Conservation (phyloP, 2,888 invertebrate genomes). For the Epinotia demarniana region DNA sequence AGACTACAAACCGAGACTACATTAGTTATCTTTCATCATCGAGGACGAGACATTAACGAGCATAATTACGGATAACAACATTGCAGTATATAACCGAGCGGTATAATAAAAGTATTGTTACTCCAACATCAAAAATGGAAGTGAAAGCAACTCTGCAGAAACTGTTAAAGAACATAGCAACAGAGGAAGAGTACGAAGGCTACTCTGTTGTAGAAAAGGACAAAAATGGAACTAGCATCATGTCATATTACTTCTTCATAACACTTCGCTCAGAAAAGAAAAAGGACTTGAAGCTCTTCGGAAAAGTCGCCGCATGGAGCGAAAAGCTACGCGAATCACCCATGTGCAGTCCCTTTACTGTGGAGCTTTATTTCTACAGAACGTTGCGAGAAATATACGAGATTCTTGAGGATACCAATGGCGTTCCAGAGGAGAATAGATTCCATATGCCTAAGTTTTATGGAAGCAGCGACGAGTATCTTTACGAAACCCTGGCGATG, state of each 20-base stretch:
- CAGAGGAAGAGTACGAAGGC: background rate
- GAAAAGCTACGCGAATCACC: background rate
- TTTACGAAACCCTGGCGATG: conserved; percentile 1
- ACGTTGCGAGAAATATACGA: background rate
- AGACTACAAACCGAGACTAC: too few relatives aligned
- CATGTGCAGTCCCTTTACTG: background rate
- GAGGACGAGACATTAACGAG: too few relatives aligned
- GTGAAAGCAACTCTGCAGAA: background rate
- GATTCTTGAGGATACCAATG: background rate
- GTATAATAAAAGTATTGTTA: background rate
- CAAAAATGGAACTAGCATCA: background rate
- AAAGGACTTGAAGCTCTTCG: conserved; percentile 8
- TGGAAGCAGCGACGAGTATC: conserved; percentile 4
- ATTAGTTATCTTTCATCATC: too few relatives aligned
- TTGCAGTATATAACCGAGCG: background rate
- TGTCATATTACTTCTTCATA: background rate
- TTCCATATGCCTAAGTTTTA: background rate
- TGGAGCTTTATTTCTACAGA: background rate
- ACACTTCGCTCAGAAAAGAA: background rate
- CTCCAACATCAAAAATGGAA: background rate
- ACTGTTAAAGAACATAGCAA: background rate
- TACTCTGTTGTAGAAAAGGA: background rate
- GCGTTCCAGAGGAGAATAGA: conserved; percentile 12
- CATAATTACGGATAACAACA: background rate
- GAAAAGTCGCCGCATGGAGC: background rate